Evolutionary conservation across 2,888 invertebrate genomes (phyloP), one percentile per base, ranked within the genome.

Genomic region (Gryllus longicercus): DNA sequence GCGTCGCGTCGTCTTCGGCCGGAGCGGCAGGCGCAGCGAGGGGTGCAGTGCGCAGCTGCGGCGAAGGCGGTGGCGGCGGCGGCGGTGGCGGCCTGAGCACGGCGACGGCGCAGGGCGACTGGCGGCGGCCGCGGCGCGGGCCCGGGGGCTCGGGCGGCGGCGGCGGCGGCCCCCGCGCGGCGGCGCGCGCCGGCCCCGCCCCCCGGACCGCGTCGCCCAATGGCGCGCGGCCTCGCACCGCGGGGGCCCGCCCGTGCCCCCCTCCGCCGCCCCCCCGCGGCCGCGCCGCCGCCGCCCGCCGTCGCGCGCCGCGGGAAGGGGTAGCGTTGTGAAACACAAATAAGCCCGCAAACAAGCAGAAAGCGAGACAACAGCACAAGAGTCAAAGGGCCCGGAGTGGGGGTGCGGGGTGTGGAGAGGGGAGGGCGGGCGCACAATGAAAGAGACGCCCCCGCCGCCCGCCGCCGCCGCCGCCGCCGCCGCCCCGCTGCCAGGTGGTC

Each of bases 261-360:
- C 16, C 63, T n/a, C 63, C 63, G 63, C n/a, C 63, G 16, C 63
- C n/a, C 63, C 51, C 63, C 14, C 63, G 63, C 63, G 63, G 63
- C n/a, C 63, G n/a, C 63, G 63, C 63, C 16, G 16, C 16, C 63
- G 63, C 63, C 14, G 16, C 63, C 63, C 16, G 16, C 63, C 16
- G 14, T 63, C 16, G 16, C 63, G 63, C 63, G 63, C 38, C 38
- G 38, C 38, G 38, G 38, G 63, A 63, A 63, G 63, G 63, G 63
- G 63, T 63, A 63, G 63, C 63, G 63, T 63, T 63, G 63, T 63
- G 63, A 63, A 63, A 63, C 63, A 63, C 63, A 63, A 63, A 63
- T 63, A 63, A 63, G 63, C 63, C 63, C 14, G 63, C 63, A 63
- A 63, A 63, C 63, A 63, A 63, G 63, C 63, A 63, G 63, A 63